Evolutionary conservation across 2,888 invertebrate species (phyloP).

Genomic region (Ichneumon xanthorius): DNA sequence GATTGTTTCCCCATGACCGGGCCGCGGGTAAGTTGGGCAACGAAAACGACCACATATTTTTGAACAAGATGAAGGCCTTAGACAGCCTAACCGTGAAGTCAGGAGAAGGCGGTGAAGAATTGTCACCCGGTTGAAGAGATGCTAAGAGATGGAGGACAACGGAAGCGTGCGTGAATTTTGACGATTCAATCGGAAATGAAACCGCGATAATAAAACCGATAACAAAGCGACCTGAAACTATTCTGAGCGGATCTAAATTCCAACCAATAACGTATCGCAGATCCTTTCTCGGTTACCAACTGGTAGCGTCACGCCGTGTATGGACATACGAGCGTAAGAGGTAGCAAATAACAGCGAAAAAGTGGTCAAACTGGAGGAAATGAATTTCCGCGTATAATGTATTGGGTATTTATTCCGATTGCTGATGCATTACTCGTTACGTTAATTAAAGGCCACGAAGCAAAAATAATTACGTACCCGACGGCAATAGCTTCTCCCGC

Average conservation of each 20-base stretch:
- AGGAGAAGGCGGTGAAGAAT: background rate
- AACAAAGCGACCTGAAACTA: no score
- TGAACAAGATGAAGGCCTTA: background rate
- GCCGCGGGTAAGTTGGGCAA: conserved; percentile 47
- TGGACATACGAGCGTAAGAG: background rate
- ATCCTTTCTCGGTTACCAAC: no score
- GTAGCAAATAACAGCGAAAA: background rate
- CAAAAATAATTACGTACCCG: conserved; percentile 61
- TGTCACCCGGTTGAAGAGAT: background rate
- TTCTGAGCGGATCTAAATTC: no score
- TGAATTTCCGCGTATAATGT: background rate
- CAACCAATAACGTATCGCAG: background rate
- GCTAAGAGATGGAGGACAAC: no score
- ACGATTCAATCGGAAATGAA: no score
- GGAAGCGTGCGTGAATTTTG: no score
- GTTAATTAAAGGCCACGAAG: conserved; percentile 47
- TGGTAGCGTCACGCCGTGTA: no score
- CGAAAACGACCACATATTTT: conserved; percentile 26
- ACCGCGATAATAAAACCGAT: no score
- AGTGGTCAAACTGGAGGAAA: background rate
- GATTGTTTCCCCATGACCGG: conserved; percentile 52
- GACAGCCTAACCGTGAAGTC: background rate
- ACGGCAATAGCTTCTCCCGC: conserved; percentile 10
- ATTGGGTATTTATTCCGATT: background rate
- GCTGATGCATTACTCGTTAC: conserved; percentile 12